phyloP scores from a whole-genome alignment of 92 coral and sea anemone genomes.

The Siderastrea siderea region DNA sequence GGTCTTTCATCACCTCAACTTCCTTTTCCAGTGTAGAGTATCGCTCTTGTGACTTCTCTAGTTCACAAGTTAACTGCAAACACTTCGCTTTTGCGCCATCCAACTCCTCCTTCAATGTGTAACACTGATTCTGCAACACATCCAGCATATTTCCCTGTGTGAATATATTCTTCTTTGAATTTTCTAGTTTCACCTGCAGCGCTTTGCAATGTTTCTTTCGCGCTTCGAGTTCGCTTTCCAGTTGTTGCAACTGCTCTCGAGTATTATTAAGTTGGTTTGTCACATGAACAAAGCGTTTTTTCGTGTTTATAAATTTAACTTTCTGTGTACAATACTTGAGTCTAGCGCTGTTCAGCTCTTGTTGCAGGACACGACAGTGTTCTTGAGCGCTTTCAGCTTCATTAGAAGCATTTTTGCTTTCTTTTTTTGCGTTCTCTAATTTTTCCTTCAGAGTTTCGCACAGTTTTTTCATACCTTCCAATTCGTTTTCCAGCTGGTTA shows the following conservation, averaged over 20 bases:
- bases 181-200: constrained; percentile 83
- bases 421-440: constrained; percentile 78
- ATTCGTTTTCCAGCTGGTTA: constrained; percentile 86
- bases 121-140: constrained; percentile 95
- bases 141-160: constrained; percentile 98
- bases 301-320: constrained; percentile 93
- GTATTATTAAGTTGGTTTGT: constrained; percentile 79
- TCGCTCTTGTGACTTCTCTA: constrained; percentile 81
- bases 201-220: constrained; percentile 88
- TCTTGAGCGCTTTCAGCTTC: constrained; percentile 82
- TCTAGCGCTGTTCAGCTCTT: constrained; percentile 91
- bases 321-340: constrained; percentile 95
- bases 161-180: constrained; percentile 84
- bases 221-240: constrained; percentile 83
- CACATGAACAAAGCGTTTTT: constrained; percentile 80
- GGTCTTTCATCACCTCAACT: constrained; percentile 75
- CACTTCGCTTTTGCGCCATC: constrained; percentile 84
- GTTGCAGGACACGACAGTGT: constrained; percentile 87
- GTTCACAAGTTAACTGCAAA: constrained; percentile 73
- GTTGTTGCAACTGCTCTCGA: constrained; percentile 76
- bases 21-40: constrained; percentile 79
- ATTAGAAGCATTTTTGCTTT: constrained; percentile 51
- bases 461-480: constrained; percentile 78
- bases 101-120: constrained; percentile 82
- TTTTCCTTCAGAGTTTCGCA: constrained; percentile 85